Base-by-base conservation (phyloP, 2,888 invertebrate genomes). In the Galerucella calmariensis region DNA sequence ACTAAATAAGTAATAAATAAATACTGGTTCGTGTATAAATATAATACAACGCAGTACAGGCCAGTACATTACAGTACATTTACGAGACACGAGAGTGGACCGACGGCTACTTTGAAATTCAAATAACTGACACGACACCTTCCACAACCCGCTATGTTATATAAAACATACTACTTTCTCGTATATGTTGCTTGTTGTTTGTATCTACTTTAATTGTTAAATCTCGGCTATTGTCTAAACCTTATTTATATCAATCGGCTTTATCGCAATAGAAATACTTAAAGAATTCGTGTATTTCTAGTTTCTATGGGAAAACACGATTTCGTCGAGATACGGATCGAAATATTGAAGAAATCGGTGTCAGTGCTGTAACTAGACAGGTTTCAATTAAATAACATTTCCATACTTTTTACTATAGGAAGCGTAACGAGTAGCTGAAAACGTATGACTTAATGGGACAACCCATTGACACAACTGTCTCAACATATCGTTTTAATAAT, bases 71-170 rank as follows among this genome's bases (percentile, higher is more conserved):
- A 27, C 61, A 62, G 46, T 65, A 65, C 63, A 65, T 63, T 41
- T 41, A 63, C 44, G 16, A 41, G 41, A 65, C 56, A 56, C 56
- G 56, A 56, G 66, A 27, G 24, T 73, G 69, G 77, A 75, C 71
- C 76, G 79, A 69, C 80, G 75, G 75, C 81, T 82, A 73, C 76
- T 81, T 82, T 82, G 81, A 81, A 82, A 82, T 82, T 81, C 81
- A 82, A 82, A 82, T 82, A 79, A 79, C 75, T 76, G 79, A 78
- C 82, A 80, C 80, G 79, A 81, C 80, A 80, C 80, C 79, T 79
- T 65, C 35, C 59, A 58, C 72, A 51, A 62, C 27, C 44, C 61
- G 61, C 61, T 68, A 69, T 35, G 35, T 69, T 62, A 53, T 62
- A 51, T 62, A 62, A 51, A 51, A 48, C 41, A 69, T 62, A 10